Percentiles rank a stretch among this genome's conserved stretches.
Conservation (phyloP, 2,113 vertebrate genomes). For the Cinclus mexicanus region DNA sequence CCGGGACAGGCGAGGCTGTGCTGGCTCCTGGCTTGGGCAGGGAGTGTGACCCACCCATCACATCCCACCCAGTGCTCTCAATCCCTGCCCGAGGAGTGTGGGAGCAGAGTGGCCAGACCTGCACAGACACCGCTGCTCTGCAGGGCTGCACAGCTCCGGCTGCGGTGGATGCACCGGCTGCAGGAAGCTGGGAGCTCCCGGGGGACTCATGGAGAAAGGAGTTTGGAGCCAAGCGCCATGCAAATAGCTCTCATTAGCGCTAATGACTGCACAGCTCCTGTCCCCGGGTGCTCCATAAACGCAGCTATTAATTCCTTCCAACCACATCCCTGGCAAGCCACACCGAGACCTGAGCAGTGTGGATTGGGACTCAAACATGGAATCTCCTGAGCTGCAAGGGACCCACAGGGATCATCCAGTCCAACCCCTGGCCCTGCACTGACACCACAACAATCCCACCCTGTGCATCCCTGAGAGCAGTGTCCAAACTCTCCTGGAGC, state of each 20-base stretch:
- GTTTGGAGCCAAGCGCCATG: neutral
- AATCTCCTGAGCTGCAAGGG: neutral
- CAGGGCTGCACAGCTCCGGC: neutral
- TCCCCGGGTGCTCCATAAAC: conserved; percentile 1
- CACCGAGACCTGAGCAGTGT: neutral
- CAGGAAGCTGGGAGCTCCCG: neutral
- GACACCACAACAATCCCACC: neutral
- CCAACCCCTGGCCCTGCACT: neutral
- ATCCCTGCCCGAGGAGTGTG: accelerated
- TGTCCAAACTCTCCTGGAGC: neutral
- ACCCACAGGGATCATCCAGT: neutral
- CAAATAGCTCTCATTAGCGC: neutral
- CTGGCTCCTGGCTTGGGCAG: neutral
- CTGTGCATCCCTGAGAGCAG: accelerated
- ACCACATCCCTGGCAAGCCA: neutral
- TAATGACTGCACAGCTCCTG: neutral
- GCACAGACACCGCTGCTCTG: accelerated
- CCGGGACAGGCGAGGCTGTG: accelerated
- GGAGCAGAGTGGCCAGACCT: accelerated
- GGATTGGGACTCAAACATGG: neutral
- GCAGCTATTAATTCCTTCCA: conserved; percentile 16
- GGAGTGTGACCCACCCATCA: accelerated
- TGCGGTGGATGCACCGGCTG: neutral
- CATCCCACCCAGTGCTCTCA: neutral
- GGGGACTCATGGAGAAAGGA: neutral